Percentiles rank a stretch among this genome's conserved stretches.
Evolutionary conservation across 2,797 vertebrate species (phyloP).

Genomic region (Notoglanidium macrostoma): DNA sequence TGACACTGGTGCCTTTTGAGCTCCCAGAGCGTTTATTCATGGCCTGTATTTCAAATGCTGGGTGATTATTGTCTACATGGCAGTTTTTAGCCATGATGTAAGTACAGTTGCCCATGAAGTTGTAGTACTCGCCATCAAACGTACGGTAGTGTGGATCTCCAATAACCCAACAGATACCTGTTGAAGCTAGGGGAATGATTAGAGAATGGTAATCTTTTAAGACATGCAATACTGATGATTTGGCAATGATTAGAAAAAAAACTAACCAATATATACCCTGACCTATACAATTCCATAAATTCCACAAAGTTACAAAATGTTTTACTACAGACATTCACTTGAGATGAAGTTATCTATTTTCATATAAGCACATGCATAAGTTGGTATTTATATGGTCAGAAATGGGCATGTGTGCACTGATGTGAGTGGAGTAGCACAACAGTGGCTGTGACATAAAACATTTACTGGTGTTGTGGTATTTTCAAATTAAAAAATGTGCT

Average conservation of each 20-base stretch:
- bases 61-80: constrained; percentile 39
- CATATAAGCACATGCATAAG: background rate
- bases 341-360: background rate
- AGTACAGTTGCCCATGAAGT: constrained; percentile 82
- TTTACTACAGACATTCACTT: background rate
- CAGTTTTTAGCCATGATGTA: constrained; percentile 75
- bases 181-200: background rate
- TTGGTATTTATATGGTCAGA: background rate
- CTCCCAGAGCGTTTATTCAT: constrained; percentile 57
- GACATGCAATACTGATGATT: background rate
- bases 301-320: background rate
- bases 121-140: constrained; percentile 73
- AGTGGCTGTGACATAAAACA: background rate
- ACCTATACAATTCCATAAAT: background rate
- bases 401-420: background rate
- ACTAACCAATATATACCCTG: background rate
- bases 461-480: background rate
- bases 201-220: background rate
- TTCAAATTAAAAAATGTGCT: background rate
- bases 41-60: constrained; percentile 59
- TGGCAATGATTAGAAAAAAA: background rate
- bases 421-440: background rate
- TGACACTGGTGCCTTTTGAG: constrained; percentile 61
- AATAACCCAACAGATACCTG: constrained; percentile 71
- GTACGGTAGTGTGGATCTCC: constrained; percentile 79